Conservation (phyloP, 2,113 vertebrate genomes). For the Ellobius talpinus region DNA sequence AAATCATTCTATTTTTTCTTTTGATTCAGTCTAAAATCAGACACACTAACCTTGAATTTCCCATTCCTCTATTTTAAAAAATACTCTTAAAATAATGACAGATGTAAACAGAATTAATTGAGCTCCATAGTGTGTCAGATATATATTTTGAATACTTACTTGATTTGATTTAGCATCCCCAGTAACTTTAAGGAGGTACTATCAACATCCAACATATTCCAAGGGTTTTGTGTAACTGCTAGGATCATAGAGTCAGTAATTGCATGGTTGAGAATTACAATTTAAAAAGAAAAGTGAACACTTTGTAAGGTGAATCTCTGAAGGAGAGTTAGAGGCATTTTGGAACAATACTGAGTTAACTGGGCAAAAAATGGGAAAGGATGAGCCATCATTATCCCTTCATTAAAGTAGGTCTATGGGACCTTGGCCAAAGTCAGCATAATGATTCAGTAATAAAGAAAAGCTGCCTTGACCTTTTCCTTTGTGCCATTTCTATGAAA, state of each 20-base stretch:
- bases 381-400: slow-evolving; percentile 65
- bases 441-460: slow-evolving; percentile 53
- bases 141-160: background rate
- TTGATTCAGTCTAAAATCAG: background rate
- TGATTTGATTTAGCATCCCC: slow-evolving; percentile 41
- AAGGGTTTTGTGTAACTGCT: background rate
- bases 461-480: slow-evolving; percentile 50
- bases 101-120: background rate
- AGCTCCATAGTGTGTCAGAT: background rate
- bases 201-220: background rate
- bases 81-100: background rate
- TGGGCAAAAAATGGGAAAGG: slow-evolving; percentile 65
- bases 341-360: slow-evolving; percentile 63
- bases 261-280: background rate
- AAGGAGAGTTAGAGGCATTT: slow-evolving; percentile 46
- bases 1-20: background rate
- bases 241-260: background rate
- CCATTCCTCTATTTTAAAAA: background rate
- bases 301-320: slow-evolving; percentile 54
- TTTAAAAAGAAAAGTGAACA: background rate
- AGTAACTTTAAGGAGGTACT: background rate
- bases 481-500: slow-evolving; percentile 8
- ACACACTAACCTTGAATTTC: background rate
- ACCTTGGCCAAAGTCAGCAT: slow-evolving; percentile 72
- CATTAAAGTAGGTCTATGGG: slow-evolving; percentile 52